These are phyloP conservation scores for Mormyrus iriodes DNA, from an alignment of 2,113 vertebrate genomes.

Conservation along the genomic window DNA sequence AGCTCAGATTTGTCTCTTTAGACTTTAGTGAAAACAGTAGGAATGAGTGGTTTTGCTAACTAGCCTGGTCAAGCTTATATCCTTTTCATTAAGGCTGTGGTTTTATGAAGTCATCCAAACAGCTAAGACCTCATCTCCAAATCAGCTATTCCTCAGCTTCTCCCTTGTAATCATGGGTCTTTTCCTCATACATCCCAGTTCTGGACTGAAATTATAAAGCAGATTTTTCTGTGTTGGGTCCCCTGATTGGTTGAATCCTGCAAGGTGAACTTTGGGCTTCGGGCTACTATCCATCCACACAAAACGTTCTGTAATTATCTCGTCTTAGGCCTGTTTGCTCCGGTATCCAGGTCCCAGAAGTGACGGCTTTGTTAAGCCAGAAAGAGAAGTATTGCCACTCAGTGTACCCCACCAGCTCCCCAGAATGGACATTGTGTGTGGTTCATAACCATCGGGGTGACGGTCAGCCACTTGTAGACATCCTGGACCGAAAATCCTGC, in stretches of 20 bases:
- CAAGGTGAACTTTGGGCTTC: background rate
- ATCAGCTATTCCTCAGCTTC: background rate
- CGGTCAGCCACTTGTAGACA: background rate
- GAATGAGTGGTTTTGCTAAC: background rate
- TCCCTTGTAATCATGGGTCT: conserved; percentile 13
- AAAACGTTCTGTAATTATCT: conserved; percentile 19
- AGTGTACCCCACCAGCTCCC: background rate
- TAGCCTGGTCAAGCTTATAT: background rate
- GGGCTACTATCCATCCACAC: background rate
- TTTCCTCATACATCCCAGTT: background rate
- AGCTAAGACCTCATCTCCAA: background rate
- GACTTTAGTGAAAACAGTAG: background rate
- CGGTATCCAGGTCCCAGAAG: background rate
- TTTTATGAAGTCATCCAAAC: conserved; percentile 11
- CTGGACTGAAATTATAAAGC: conserved; percentile 11
- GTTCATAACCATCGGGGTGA: background rate
- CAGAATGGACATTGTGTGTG: background rate
- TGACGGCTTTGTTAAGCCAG: conserved; percentile 11
- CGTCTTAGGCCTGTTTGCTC: background rate
- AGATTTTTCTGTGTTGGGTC: background rate
- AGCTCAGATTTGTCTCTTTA: background rate
- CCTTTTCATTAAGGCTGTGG: background rate
- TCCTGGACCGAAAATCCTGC: background rate
- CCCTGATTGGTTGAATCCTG: background rate
- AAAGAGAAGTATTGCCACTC: background rate